phyloP scores from a whole-genome alignment of 2,797 vertebrate genomes.

The Dallia pectoralis region DNA sequence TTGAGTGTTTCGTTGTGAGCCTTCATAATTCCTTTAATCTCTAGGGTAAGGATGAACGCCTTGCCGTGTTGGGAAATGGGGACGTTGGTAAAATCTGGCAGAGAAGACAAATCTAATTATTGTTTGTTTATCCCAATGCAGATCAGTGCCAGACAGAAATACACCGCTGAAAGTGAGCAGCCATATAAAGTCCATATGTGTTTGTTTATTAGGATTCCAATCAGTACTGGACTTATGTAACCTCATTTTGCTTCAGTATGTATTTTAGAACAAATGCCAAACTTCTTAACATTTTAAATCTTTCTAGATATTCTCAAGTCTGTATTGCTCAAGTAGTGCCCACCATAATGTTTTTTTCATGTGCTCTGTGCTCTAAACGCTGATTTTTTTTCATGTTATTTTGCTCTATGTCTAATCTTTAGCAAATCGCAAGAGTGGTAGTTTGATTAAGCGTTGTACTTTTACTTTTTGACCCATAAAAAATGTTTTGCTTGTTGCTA shows the following conservation, averaged over 20 bases:
- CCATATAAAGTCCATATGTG: not conserved
- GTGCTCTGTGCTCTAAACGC: no score
- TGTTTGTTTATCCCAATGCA: not conserved
- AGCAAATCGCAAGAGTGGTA: no score
- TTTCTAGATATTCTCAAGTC: not conserved
- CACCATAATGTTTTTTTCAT: no score
- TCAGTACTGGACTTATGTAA: not conserved
- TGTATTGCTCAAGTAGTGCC: no score
- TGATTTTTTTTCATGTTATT: no score
- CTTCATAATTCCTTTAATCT: not conserved
- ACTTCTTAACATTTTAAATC: not conserved
- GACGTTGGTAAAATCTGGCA: not conserved
- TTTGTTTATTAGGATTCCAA: not conserved
- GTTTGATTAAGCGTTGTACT: no score
- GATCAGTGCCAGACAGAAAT: not conserved
- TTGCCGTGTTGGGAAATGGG: not conserved
- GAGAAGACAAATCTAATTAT: slow-evolving; percentile 1
- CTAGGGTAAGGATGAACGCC: not conserved
- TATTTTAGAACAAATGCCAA: not conserved
- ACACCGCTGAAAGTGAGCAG: not conserved
- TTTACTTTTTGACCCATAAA: no score
- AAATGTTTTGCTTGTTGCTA: no score
- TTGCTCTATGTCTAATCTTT: no score
- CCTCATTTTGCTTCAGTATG: not conserved
- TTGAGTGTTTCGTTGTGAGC: not conserved